Conservation (phyloP, 2,113 vertebrate species). For the Leptosomus discolor region DNA sequence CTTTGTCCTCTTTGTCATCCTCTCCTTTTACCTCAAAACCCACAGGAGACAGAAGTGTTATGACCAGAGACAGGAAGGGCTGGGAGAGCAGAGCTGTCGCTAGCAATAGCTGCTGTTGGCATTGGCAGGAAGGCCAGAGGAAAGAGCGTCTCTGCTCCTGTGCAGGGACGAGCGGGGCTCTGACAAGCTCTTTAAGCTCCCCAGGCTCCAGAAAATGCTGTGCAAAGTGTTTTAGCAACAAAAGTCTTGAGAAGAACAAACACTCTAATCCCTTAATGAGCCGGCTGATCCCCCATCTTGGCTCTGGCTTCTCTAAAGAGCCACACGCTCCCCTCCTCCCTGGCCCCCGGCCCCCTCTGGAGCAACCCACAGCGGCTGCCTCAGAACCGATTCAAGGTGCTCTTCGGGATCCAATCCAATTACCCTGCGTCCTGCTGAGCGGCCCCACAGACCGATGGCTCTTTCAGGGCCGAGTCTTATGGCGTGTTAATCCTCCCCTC, state of each 20-base stretch:
- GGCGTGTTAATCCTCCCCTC: constrained; percentile 78
- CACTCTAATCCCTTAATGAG: constrained; percentile 93
- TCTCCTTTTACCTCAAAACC: background rate
- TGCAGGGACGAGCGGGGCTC: constrained; percentile 67
- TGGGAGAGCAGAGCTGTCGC: background rate
- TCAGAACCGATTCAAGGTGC: constrained; percentile 83
- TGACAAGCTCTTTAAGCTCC: constrained; percentile 83
- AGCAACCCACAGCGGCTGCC: constrained; percentile 74
- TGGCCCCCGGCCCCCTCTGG: constrained; percentile 44
- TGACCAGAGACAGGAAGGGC: background rate
- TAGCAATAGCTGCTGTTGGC: background rate
- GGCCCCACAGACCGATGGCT: constrained; percentile 86
- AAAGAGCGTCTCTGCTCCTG: background rate
- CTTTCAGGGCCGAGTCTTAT: constrained; percentile 79
- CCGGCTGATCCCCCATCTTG: constrained; percentile 87
- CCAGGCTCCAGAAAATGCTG: constrained; percentile 86
- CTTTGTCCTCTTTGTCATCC: background rate
- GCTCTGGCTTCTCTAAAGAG: constrained; percentile 76
- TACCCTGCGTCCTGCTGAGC: constrained; percentile 86
- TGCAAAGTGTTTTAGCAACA: constrained; percentile 89
- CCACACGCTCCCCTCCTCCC: constrained; percentile 68
- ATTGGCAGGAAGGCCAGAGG: background rate
- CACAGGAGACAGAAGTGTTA: background rate
- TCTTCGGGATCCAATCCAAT: constrained; percentile 86
- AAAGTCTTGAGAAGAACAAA: constrained; percentile 87